Base-by-base conservation (phyloP, 2,888 invertebrate species). In the Eupithecia tripunctaria region DNA sequence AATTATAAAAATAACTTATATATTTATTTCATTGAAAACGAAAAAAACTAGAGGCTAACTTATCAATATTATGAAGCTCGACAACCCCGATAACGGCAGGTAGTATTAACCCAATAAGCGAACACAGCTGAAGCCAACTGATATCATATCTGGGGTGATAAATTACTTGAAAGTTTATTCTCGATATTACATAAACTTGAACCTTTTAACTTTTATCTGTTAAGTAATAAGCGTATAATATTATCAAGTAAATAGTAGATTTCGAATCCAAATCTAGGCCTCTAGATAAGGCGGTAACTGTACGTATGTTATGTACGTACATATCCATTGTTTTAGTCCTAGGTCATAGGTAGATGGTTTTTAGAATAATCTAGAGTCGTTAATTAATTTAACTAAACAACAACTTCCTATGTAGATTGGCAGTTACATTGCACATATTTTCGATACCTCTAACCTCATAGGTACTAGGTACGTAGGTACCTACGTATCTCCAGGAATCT, bases 71-170 rank as follows among this genome's bases (percentile, higher is more conserved):
- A 47, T 47, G 18, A n/a, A 43, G 43, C 43, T n/a, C n/a, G 47
- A 47, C 1, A 47, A 43, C 18, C 43, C 47, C 8, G 47, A 47
- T 47, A 47, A 1, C 6, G 43, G 18, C 7, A 18, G 18, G 6
- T 18, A n/a, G 18, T n/a, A 47, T 47, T 47, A 18, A 47, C 18
- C 43, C 43, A n/a, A 47, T 47, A 47, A 47, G n/a, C n/a, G 47
- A n/a, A n/a, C n/a, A 47, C 43, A 47, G 43, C 43, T n/a, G 43
- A 47, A 47, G 43, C n/a, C n/a, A 47, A 7, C n/a, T 7, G 47
- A 47, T 47, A 47, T n/a, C 47, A n/a, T 47, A 47, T 47, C 47
- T 47, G 8, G 47, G 47, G n/a, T 47, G n/a, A 47, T 47, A 47
- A 47, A 47, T 47, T 47, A 47, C 47, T n/a, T 2, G 47, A n/a